Conservation (phyloP, 2,888 invertebrate species). For the Automeris io region DNA sequence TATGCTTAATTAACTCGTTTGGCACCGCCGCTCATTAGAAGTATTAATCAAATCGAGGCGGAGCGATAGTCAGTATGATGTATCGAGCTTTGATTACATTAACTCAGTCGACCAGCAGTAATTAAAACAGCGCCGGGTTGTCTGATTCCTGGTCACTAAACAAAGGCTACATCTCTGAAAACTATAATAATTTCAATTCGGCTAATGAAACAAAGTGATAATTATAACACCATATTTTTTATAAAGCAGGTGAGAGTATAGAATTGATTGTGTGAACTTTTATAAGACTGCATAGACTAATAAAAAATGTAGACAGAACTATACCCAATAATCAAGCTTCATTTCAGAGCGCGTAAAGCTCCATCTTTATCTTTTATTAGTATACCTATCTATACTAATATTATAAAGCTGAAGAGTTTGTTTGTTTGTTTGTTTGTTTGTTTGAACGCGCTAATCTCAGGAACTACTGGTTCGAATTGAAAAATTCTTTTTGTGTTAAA, state of each 20-base stretch:
- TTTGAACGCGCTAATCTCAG: no score
- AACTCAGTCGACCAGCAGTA: constrained; percentile 61
- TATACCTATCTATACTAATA: no score
- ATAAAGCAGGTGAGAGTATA: constrained; percentile 16
- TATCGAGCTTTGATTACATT: constrained; percentile 76
- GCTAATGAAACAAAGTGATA: constrained; percentile 34
- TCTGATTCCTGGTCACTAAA: constrained; percentile 30
- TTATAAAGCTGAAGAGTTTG: no score
- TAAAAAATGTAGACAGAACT: no score
- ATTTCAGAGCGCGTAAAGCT: no score
- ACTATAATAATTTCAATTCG: constrained; percentile 20
- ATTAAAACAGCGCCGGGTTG: constrained; percentile 69
- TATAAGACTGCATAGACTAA: no score
- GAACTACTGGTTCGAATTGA: no score
- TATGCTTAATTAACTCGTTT: constrained; percentile 76
- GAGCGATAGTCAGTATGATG: constrained; percentile 72
- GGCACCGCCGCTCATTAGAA: constrained; percentile 76
- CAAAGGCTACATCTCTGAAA: constrained; percentile 21
- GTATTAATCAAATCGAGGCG: constrained; percentile 74
- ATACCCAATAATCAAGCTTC: no score
- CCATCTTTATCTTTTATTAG: no score
- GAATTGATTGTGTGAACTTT: neutral
- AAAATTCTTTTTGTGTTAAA: no score
- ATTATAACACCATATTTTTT: constrained; percentile 33
- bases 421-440: no score